Evolutionary conservation across 2,888 invertebrate species (phyloP), one percentile per base, ranked within the genome.

Genomic region (Drosophila mayaguana): DNA sequence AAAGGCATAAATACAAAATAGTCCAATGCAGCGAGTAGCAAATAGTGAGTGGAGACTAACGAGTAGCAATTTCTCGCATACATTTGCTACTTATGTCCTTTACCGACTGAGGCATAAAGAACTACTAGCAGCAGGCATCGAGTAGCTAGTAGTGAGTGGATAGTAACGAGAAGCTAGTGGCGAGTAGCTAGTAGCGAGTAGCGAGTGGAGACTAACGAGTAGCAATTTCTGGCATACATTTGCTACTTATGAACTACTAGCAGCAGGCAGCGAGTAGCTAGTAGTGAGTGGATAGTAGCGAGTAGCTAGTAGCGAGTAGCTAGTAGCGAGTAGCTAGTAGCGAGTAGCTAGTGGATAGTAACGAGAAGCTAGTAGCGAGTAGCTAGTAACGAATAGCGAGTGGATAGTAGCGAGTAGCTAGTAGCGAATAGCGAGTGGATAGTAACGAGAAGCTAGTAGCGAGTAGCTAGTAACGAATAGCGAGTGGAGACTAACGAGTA

Each of bases 321-420:
- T 45, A 40, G 22, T 7, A 28, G 16, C n/a, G 6, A 7, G 4
- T 38, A 38, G 38, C 3, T 4, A 53, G 53, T 53, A 16, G 11
- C 38, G 16, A 3, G 16, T 38, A 16, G 16, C 5, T 1, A 11
- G 34, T 11, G 14, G 14, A 4, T 36, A 16, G 5, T 34, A 34
- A 6, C 14, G 36, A 36, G 36, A 9, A 7, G 36, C 36, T 38
- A 38, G 14, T 3, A 16, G 2, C 36, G 36, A 36, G 34, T 51
- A n/a, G 32, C n/a, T n/a, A 53, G 36, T 22, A 22, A 5, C 14
- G 22, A 36, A 16, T 16, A 16, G 7, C 2, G 51, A 14, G 16
- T 11, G 20, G 16, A 25, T 32, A 61, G 42, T 50, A 36, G 25
- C 36, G 22, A 51, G 36, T 36, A 28, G 46, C 53, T 22, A 53